A percentile compares a stretch with the other conserved stretches of the same genome.
Evolutionary conservation across 1,140 invertebrate species (phyloP).

Genomic region (Arion vulgaris): DNA sequence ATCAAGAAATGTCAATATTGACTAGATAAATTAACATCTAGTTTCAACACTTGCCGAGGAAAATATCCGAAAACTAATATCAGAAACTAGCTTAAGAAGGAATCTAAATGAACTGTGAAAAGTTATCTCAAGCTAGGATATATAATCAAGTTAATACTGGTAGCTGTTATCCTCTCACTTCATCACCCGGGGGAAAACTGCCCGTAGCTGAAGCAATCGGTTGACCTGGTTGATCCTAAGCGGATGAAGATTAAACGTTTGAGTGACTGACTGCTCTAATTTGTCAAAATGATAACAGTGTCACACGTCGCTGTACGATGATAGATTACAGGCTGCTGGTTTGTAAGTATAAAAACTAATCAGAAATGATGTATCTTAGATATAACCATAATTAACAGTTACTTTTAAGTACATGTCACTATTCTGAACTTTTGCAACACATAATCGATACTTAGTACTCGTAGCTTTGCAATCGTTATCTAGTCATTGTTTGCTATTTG

Average conservation of each 20-base stretch:
- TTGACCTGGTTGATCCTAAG: background rate
- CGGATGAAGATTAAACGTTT: background rate
- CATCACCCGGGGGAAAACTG: background rate
- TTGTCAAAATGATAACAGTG: no score
- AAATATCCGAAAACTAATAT: background rate
- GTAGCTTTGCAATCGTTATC: no score
- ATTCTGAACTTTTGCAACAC: no score
- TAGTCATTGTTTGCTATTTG: no score
- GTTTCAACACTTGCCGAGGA: background rate
- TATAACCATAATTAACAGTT: no score
- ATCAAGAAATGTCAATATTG: background rate
- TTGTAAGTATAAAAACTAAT: no score
- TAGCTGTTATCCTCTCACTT: background rate
- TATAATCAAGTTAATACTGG: background rate
- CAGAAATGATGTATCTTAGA: no score
- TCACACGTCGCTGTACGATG: no score
- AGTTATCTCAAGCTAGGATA: background rate
- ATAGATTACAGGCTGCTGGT: no score
- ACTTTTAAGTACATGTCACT: no score
- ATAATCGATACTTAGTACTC: no score
- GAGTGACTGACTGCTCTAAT: no score
- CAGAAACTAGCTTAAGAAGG: background rate
- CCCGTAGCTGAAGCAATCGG: background rate
- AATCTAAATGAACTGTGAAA: background rate
- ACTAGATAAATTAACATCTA: background rate